Evolutionary conservation across 2,888 invertebrate species (phyloP).

Genomic region (Anarsia innoxiella): DNA sequence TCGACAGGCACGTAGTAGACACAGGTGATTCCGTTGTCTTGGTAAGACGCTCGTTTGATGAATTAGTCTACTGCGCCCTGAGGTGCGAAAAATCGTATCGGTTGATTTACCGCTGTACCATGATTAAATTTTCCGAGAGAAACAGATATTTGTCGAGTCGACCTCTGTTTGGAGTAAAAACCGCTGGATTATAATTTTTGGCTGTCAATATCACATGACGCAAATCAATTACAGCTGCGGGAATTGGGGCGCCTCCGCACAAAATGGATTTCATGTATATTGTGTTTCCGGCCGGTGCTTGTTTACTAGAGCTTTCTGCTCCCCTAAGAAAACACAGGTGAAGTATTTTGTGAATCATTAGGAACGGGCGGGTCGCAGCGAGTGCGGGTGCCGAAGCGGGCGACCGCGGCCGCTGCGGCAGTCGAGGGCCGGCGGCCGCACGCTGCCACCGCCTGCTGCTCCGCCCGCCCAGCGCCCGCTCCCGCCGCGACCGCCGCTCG

Average conservation of each 20-base stretch:
- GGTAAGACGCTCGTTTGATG: constrained; percentile 16
- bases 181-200: too few species aligned
- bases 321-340: constrained; percentile 55
- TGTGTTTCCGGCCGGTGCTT: constrained; percentile 23
- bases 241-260: background rate
- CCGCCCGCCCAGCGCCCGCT: background rate
- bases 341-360: constrained; percentile 68
- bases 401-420: constrained; percentile 32
- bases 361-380: constrained; percentile 23
- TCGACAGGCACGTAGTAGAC: constrained; percentile 7
- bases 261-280: constrained; percentile 5
- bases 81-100: constrained; percentile 1
- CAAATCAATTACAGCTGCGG: constrained; percentile 3
- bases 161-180: too few species aligned
- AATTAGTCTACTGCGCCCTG: constrained; percentile 13
- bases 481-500: background rate
- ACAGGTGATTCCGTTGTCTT: constrained; percentile 16
- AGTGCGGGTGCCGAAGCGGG: constrained; percentile 26
- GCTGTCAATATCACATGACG: constrained; percentile 4
- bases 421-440: constrained; percentile 28
- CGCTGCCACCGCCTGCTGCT: constrained; percentile 19
- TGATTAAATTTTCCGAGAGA: constrained; percentile 7
- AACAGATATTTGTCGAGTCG: too few species aligned
- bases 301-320: constrained; percentile 34
- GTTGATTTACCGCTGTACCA: constrained; percentile 16